phyloP scores from a whole-genome alignment of 2,113 vertebrate genomes.

The Osmerus mordax region DNA sequence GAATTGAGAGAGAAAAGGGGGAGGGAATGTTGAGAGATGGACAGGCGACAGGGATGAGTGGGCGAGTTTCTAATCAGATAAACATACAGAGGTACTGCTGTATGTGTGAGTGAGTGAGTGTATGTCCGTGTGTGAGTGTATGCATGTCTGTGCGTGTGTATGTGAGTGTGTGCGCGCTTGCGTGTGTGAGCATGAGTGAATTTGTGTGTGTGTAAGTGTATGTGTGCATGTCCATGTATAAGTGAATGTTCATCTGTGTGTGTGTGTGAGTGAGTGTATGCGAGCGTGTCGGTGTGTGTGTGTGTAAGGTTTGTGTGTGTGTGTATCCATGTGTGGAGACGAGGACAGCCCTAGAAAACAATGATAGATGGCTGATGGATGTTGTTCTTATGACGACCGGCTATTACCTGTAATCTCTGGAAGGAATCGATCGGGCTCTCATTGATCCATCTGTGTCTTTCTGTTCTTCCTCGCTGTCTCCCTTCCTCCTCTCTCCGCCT shows the following conservation, averaged over 20 bases:
- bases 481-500: background rate
- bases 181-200: conserved; percentile 35
- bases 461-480: background rate
- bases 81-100: too few species aligned
- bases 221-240: background rate
- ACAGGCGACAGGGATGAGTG: too few species aligned
- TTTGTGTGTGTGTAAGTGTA: background rate
- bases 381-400: conserved; percentile 63
- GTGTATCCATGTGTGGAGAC: conserved; percentile 8
- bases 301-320: conserved; percentile 17
- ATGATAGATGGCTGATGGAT: conserved; percentile 65
- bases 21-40: background rate
- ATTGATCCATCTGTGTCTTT: conserved; percentile 54
- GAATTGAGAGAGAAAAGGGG: background rate
- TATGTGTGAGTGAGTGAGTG: too few species aligned
- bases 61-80: too few species aligned
- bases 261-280: background rate
- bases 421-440: conserved; percentile 64
- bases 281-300: background rate
- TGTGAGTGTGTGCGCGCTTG: conserved; percentile 16
- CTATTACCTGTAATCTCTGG: conserved; percentile 62
- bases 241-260: conserved; percentile 3
- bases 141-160: background rate
- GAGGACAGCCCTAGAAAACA: conserved; percentile 7
- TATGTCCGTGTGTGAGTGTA: conserved; percentile 27